Conservation (phyloP, 2,888 invertebrate species). For the Poecilus cupreus region DNA sequence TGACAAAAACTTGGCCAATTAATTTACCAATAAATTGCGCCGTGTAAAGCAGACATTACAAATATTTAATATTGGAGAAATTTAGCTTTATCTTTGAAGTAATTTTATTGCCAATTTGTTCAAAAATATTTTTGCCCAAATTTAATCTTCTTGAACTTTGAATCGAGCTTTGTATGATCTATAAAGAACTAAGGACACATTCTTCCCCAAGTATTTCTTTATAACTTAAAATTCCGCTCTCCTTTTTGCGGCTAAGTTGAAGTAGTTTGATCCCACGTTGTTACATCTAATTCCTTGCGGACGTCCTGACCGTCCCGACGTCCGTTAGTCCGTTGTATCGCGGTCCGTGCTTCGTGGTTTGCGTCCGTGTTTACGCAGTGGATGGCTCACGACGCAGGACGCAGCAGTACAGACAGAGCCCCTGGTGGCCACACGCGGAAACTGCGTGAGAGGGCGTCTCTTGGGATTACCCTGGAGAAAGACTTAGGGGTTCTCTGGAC, state of each 20-base stretch:
- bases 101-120: no score
- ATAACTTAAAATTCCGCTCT: constrained; percentile 6
- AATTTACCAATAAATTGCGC: no score
- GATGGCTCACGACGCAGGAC: background rate
- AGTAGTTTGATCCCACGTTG: background rate
- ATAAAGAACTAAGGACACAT: no score
- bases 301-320: background rate
- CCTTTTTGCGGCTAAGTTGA: background rate
- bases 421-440: background rate
- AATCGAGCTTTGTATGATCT: no score
- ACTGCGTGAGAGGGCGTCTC: background rate
- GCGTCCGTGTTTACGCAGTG: background rate
- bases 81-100: no score
- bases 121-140: no score
- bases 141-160: no score
- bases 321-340: background rate
- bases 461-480: background rate
- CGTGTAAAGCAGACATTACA: no score
- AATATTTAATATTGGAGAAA: no score
- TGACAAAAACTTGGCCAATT: no score
- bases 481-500: background rate
- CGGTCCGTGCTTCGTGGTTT: background rate
- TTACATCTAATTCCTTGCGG: constrained; percentile 6
- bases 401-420: background rate
- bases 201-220: background rate